Percentiles rank a stretch among this genome's conserved stretches.
Evolutionary conservation across 2,113 vertebrate genomes (phyloP).

Genomic region (Aptenodytes patagonicus): DNA sequence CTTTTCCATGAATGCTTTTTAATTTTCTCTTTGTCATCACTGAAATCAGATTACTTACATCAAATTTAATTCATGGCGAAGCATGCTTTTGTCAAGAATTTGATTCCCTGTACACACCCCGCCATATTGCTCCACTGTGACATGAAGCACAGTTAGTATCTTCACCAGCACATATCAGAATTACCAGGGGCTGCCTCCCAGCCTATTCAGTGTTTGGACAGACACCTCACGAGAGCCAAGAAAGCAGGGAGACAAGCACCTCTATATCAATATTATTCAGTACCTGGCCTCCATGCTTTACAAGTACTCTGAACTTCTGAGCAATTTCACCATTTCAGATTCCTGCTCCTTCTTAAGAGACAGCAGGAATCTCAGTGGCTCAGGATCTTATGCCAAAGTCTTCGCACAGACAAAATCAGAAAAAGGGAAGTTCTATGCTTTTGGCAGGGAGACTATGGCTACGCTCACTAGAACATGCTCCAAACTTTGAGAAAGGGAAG

Average conservation of each 20-base stretch:
- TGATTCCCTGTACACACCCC: background rate
- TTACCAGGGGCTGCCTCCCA: background rate
- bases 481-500: background rate
- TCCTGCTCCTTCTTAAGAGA: background rate
- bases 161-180: background rate
- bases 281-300: background rate
- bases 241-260: background rate
- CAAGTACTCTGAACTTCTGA: background rate
- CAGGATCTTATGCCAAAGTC: background rate
- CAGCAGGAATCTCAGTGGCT: background rate
- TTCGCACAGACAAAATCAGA: background rate
- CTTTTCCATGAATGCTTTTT: background rate
- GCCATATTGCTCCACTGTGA: background rate
- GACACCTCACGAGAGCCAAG: background rate
- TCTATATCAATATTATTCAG: background rate
- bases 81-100: background rate
- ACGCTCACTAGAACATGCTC: rapidly evolving
- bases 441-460: background rate
- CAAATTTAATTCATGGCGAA: background rate
- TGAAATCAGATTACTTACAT: background rate
- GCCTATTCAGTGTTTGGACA: background rate
- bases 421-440: background rate
- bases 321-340: background rate
- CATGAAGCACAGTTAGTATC: background rate
- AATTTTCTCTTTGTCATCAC: background rate